Evolutionary conservation across 2,113 vertebrate genomes (phyloP), one percentile per base, ranked within the genome.

Genomic region (Blennius ocellaris): DNA sequence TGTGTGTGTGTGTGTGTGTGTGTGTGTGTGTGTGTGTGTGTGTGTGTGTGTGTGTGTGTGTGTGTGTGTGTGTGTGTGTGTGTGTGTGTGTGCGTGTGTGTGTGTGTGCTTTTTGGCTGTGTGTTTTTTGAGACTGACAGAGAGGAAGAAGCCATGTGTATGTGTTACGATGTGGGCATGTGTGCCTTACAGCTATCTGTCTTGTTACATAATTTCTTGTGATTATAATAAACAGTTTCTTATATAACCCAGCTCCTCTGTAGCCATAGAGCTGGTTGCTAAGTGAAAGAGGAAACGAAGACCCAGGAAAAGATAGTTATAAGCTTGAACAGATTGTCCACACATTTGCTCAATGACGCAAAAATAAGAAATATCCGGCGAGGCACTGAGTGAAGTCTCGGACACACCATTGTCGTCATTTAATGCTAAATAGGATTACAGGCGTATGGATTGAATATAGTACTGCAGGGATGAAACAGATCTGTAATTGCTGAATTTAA

Each of bases 181-280:
- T 62, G 51, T 76, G 17, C 17, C 53, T 7, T 52, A 15, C 54
- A 66, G 53, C 48, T 69, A 36, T 76, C 66, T 62, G 43, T 44
- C 21, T 75, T 50, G 39, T 75, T 79, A 57, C 53, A 60, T 76
- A 69, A 75, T 16, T 53, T 66, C 15, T 48, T 40, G 77, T 79
- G 50, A 44, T n/a, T 9, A 16, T 73, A 44, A 50, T 70, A 43
- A 72, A 73, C 41, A 53, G 62, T 1, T 38, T 68, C 38, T 87
- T 85, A 73, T 73, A 49, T 79, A 82, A 87, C 55, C 4, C 1
- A 6, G 38, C 44, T 50, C 66, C 59, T 11, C 45, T 15, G 57
- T 36, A 73, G 73, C 64, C 61, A 47, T 57, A 44, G 17, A 41
- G 47, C 57, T 54, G 39, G 74, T 89, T 88, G 81, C 85, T 81